These are phyloP conservation scores for Misgurnus anguillicaudatus DNA, from an alignment of 2,113 vertebrate species.

Conservation along the genomic window DNA sequence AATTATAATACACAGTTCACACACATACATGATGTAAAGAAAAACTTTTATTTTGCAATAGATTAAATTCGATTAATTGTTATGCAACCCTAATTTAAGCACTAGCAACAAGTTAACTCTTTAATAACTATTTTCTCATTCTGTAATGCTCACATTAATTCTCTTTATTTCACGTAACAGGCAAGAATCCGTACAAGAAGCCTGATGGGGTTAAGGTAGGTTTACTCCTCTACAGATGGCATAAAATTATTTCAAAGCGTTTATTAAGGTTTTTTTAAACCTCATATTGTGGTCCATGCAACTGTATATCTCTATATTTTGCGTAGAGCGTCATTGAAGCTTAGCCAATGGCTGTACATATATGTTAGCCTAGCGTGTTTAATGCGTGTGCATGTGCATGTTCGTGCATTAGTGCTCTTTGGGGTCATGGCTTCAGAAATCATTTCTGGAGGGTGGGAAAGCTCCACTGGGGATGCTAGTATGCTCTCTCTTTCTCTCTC, in stretches of 20 bases:
- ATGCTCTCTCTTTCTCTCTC: too few species aligned
- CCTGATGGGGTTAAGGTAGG: constrained; percentile 95
- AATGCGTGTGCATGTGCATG: constrained; percentile 8
- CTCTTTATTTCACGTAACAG: constrained; percentile 76
- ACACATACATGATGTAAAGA: too few species aligned
- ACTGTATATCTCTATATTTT: not conserved
- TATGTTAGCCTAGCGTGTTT: not conserved
- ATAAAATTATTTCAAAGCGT: too few species aligned
- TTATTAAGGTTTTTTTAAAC: too few species aligned
- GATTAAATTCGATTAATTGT: too few species aligned
- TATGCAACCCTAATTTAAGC: too few species aligned
- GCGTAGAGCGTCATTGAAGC: not conserved
- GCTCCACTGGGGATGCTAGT: too few species aligned
- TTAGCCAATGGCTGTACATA: not conserved
- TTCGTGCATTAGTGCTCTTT: constrained; percentile 9
- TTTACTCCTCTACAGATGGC: constrained; percentile 10
- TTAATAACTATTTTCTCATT: not conserved
- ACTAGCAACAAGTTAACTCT: not conserved
- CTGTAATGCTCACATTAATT: constrained; percentile 41
- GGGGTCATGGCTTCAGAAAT: not conserved
- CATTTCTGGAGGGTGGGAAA: not conserved
- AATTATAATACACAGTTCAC: too few species aligned
- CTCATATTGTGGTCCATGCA: too few species aligned
- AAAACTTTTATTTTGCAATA: too few species aligned
- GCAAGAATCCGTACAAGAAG: constrained; percentile 92